These are phyloP conservation scores for Garrulus glandarius DNA, from an alignment of 2,797 vertebrate species.

Conservation along the genomic window DNA sequence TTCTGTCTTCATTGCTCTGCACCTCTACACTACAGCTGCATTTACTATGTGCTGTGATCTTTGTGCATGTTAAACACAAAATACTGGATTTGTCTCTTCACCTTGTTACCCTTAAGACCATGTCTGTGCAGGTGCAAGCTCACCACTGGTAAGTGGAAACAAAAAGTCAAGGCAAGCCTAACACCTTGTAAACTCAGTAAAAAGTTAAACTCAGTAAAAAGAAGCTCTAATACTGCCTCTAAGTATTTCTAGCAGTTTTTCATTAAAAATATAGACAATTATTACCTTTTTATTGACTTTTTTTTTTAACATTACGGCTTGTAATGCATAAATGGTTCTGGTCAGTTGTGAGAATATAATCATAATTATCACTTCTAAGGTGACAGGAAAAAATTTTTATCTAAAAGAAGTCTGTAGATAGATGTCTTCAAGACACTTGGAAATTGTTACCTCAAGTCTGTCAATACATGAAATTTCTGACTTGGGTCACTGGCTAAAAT, in stretches of 20 bases:
- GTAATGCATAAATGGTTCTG: accelerated
- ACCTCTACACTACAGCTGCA: not conserved
- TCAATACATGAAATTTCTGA: not conserved
- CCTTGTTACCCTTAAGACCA: not conserved
- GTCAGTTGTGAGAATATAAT: not conserved
- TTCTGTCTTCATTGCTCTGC: not conserved
- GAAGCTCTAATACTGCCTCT: not conserved
- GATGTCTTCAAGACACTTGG: not conserved
- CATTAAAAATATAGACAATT: not conserved
- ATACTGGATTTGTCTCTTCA: not conserved
- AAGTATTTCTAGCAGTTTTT: not conserved
- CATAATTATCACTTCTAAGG: not conserved
- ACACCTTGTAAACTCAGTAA: not conserved
- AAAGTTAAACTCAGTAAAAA: not conserved
- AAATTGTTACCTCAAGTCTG: not conserved
- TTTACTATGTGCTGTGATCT: not conserved
- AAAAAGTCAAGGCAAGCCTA: not conserved
- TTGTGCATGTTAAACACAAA: not conserved
- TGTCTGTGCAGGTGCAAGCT: not conserved
- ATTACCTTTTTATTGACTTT: not conserved
- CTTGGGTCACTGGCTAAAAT: not conserved
- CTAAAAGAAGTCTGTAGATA: not conserved
- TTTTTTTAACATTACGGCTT: not conserved
- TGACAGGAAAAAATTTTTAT: not conserved
- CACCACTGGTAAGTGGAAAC: not conserved